Evolutionary conservation across 2,888 invertebrate species (phyloP), one percentile per base, ranked within the genome.

Genomic region (Cheilosia grossa): DNA sequence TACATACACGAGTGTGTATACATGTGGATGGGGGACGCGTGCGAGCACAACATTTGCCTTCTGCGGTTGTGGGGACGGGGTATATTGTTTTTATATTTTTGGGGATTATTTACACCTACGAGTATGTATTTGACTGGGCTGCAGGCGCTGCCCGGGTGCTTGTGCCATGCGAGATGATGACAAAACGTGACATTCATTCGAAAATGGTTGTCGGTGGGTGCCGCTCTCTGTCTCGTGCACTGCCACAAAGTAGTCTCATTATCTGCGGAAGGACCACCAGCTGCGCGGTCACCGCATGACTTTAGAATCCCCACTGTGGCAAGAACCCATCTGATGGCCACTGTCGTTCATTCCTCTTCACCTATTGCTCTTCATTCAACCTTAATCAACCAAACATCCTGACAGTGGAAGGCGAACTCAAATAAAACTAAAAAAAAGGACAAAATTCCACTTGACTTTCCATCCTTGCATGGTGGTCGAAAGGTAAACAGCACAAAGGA

Each of bases 341-440:
- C 40, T 59, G 69, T 58, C 63, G 63, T 77, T 67, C 54, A 37
- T 54, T 56, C 47, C 73, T 24, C 24, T 67, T 59, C 78, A 61
- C 58, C 59, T 70, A 63, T 75, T 69, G 51, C 40, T 54, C 47
- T 66, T 64, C 58, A 80, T 80, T 73, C 66, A 85, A 75, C 75
- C 81, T 85, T 85, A 75, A 77, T 85, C 75, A 85, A 85, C 70
- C 77, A 54, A 80, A 63, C 81, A 77, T 81, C 85, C 80, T 72
- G 74, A 54, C 51, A 61, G 70, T 59, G 58, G 75, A 66, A 24
- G 24, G 17, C n/a, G 73, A 73, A 72, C 58, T 53, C 21, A 70
- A 69, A 73, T 21, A 70, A 78, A 63, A 47, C 49, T 66, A 66
- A 56, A 51, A 47, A 73, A 67, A 63, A 67, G 27, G 56, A 56